A percentile compares a stretch with the other conserved stretches of the same genome.
phyloP scores from a whole-genome alignment of 1,140 invertebrate species.

The Leptinotarsa defecta region DNA sequence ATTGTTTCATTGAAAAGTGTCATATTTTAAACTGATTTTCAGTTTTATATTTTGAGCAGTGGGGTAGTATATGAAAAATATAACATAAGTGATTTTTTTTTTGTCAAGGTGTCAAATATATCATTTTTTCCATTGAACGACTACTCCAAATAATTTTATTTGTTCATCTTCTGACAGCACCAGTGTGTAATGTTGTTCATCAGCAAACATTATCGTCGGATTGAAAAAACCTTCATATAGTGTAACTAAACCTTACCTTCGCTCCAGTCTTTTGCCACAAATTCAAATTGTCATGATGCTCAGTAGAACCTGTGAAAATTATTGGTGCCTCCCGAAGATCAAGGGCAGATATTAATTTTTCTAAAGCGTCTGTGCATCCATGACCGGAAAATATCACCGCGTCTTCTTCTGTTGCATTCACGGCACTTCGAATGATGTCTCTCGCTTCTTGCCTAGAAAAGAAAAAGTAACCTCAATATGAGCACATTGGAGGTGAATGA shows the following conservation, averaged over 20 bases:
- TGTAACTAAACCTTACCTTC: constrained; percentile 63
- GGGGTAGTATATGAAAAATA: too few species aligned
- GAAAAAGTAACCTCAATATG: constrained; percentile 20
- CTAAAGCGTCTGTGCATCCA: constrained; percentile 73
- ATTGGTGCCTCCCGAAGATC: constrained; percentile 66
- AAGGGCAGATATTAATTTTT: constrained; percentile 70
- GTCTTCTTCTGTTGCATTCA: constrained; percentile 82
- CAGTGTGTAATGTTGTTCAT: too few species aligned
- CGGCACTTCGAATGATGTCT: constrained; percentile 78
- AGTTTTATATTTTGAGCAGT: too few species aligned
- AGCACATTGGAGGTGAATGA: background rate
- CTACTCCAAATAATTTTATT: too few species aligned
- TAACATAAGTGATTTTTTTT: too few species aligned
- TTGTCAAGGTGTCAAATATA: too few species aligned
- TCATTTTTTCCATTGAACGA: too few species aligned
- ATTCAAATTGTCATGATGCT: constrained; percentile 82
- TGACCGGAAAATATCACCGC: constrained; percentile 80
- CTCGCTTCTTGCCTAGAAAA: constrained; percentile 75
- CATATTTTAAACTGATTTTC: too few species aligned
- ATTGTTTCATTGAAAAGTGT: too few species aligned
- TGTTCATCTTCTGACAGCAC: too few species aligned
- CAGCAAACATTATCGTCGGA: too few species aligned
- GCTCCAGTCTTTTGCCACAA: constrained; percentile 83
- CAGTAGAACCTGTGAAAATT: constrained; percentile 83
- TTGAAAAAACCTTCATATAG: too few species aligned